Evolutionary conservation across 1,140 invertebrate species (phyloP).

Genomic region (Danaus plexippus): DNA sequence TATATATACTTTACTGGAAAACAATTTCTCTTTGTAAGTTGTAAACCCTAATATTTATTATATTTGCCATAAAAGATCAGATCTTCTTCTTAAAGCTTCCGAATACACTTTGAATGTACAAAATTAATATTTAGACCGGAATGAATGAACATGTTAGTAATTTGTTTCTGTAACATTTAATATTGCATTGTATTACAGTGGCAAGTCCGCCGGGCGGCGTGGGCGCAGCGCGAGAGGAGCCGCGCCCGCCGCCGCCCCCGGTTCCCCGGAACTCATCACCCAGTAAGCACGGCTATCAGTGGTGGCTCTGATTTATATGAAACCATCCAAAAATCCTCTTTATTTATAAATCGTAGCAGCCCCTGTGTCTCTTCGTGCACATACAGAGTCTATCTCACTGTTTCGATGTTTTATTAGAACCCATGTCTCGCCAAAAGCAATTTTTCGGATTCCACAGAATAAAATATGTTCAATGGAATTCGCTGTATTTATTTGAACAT

Average conservation of each 20-base stretch:
- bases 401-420: slow-evolving; percentile 7
- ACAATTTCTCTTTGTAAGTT: no score
- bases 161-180: neutral
- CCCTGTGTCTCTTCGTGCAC: slow-evolving; percentile 33
- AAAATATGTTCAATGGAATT: neutral
- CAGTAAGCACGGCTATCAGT: slow-evolving; percentile 58
- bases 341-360: slow-evolving; percentile 17
- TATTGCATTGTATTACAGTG: slow-evolving; percentile 50
- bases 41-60: no score
- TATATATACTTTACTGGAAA: no score
- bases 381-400: slow-evolving; percentile 10
- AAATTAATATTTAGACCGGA: no score
- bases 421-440: slow-evolving; percentile 3
- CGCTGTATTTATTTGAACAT: no score
- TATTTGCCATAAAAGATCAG: no score
- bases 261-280: slow-evolving; percentile 59
- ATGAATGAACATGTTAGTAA: no score
- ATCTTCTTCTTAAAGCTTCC: no score
- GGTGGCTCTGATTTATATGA: slow-evolving; percentile 29
- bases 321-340: neutral
- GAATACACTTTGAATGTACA: no score
- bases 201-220: slow-evolving; percentile 63
- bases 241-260: slow-evolving; percentile 52
- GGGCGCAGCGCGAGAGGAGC: slow-evolving; percentile 48
- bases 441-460: slow-evolving; percentile 14